A percentile compares a stretch with the other conserved stretches of the same genome.
These are phyloP conservation scores for Strigops habroptila DNA, from an alignment of 2,113 vertebrate genomes.

Conservation along the genomic window DNA sequence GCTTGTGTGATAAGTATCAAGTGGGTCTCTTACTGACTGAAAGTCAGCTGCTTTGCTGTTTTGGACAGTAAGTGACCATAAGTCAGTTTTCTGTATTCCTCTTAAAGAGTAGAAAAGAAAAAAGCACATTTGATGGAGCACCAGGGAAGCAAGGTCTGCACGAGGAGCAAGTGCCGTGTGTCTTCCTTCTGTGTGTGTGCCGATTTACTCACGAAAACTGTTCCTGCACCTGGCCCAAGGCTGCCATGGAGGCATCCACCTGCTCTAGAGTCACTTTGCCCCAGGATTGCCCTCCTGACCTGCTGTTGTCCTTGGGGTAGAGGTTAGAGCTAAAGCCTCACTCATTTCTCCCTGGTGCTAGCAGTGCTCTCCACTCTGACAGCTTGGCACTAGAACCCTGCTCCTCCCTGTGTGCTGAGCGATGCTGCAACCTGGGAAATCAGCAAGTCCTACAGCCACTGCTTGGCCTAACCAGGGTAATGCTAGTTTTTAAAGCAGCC, in stretches of 20 bases:
- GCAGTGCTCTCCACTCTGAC: background rate
- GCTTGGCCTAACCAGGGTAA: background rate
- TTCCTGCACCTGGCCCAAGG: background rate
- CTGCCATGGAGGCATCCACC: background rate
- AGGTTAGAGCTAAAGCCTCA: background rate
- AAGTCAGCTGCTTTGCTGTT: background rate
- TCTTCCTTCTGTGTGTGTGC: background rate
- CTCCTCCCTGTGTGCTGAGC: background rate
- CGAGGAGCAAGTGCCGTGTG: background rate
- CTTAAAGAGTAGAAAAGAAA: background rate
- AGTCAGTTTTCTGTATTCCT: background rate
- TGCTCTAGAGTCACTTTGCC: background rate
- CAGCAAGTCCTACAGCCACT: background rate
- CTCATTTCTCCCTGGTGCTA: too few species aligned
- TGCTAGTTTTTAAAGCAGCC: background rate
- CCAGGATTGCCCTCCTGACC: background rate
- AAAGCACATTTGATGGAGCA: background rate
- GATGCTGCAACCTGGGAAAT: background rate
- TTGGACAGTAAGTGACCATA: background rate
- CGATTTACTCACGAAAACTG: background rate
- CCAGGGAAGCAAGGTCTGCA: background rate
- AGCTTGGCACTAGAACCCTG: background rate
- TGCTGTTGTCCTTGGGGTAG: background rate
- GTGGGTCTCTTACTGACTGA: background rate
- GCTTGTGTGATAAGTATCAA: background rate